These are phyloP conservation scores for Trissolcus japonicus DNA, from an alignment of 2,888 invertebrate species.

Conservation along the genomic window DNA sequence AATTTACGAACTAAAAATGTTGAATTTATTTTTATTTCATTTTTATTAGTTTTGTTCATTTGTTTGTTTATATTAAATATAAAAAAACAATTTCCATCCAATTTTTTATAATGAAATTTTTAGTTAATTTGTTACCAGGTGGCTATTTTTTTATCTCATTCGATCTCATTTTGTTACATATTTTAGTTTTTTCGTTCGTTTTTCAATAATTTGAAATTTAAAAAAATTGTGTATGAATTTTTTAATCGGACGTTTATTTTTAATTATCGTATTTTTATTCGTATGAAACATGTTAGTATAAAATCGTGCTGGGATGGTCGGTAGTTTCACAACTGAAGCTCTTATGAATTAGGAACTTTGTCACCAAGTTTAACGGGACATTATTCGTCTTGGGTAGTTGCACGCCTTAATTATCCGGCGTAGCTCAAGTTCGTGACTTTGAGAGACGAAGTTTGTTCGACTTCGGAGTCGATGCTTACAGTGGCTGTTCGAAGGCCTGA, in stretches of 20 bases:
- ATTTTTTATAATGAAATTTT: too few relatives aligned
- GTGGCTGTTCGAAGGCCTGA: conserved; percentile 54
- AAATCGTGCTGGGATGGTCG: neutral
- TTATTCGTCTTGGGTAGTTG: conserved; percentile 67
- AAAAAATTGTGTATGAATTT: too few relatives aligned
- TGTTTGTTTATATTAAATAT: too few relatives aligned
- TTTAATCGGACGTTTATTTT: neutral
- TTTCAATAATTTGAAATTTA: too few relatives aligned
- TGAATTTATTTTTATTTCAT: neutral
- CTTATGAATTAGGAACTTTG: conserved; percentile 51
- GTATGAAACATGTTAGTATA: neutral
- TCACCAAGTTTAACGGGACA: conserved; percentile 61
- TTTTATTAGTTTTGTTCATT: too few relatives aligned
- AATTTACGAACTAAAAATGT: too few relatives aligned
- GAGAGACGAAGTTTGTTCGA: conserved; percentile 55
- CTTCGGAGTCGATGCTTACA: conserved; percentile 32
- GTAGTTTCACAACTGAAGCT: conserved; percentile 6
- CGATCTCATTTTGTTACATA: too few relatives aligned
- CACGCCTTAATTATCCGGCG: conserved; percentile 67
- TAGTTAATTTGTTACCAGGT: too few relatives aligned
- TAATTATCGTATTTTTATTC: too few relatives aligned
- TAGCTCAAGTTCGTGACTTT: conserved; percentile 62
- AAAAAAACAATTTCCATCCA: too few relatives aligned
- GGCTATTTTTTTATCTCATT: too few relatives aligned
- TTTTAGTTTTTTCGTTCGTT: too few relatives aligned